Percentiles rank a stretch among this genome's conserved stretches.
These are phyloP conservation scores for Diloba caeruleocephala DNA, from an alignment of 2,888 invertebrate species.

Conservation along the genomic window DNA sequence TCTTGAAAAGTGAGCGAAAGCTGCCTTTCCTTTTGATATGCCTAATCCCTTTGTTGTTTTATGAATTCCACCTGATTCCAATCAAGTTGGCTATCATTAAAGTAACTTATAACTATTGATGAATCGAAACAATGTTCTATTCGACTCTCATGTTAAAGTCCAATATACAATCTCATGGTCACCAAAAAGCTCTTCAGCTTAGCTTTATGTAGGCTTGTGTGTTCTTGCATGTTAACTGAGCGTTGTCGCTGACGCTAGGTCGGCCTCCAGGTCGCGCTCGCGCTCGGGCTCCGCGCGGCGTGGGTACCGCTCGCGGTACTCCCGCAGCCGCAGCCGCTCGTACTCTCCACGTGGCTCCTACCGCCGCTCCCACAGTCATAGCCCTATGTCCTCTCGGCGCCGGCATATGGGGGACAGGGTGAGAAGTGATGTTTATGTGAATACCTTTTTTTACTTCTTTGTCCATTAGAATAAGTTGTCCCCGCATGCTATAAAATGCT, in stretches of 20 bases:
- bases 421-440: constrained; percentile 69
- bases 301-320: constrained; percentile 88
- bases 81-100: no score
- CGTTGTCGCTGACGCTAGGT: constrained; percentile 50
- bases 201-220: constrained; percentile 25
- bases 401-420: constrained; percentile 94
- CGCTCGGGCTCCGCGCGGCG: constrained; percentile 90
- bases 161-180: constrained; percentile 11
- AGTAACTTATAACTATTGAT: no score
- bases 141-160: constrained; percentile 34
- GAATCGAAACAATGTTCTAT: no score
- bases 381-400: constrained; percentile 94
- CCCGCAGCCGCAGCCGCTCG: constrained; percentile 91
- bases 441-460: constrained; percentile 52
- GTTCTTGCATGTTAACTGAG: constrained; percentile 46
- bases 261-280: constrained; percentile 81
- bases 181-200: constrained; percentile 20
- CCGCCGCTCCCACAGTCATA: constrained; percentile 91
- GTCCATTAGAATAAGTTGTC: constrained; percentile 43
- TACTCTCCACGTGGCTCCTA: constrained; percentile 90
- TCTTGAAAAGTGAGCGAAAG: no score
- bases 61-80: no score
- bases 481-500: constrained; percentile 31
- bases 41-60: no score
- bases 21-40: no score